phyloP scores from a whole-genome alignment of 2,888 invertebrate species.

The Acanthoscelides obtectus region DNA sequence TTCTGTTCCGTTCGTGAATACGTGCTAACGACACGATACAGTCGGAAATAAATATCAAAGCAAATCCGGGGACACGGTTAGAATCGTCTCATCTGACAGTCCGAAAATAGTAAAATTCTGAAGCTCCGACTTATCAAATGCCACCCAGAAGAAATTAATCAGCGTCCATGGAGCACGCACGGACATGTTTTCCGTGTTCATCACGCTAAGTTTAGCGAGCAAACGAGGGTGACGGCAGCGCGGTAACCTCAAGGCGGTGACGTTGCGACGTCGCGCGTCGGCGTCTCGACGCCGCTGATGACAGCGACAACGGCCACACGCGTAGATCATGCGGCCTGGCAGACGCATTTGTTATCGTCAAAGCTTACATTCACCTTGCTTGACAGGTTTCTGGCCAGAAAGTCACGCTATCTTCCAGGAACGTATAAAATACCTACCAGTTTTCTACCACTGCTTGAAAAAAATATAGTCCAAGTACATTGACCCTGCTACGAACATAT shows the following conservation, averaged over 20 bases:
- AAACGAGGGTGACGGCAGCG: constrained; percentile 29
- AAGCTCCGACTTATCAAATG: not conserved
- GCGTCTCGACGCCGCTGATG: constrained; percentile 15
- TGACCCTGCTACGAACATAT: no score
- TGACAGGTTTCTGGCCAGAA: not conserved
- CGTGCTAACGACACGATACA: not conserved
- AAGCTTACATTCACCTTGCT: not conserved
- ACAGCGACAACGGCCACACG: constrained; percentile 37
- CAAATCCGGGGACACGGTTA: not conserved
- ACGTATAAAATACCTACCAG: no score
- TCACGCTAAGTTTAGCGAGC: constrained; percentile 39
- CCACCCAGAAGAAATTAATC: not conserved
- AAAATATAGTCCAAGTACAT: no score
- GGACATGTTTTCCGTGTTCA: not conserved
- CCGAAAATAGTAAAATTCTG: not conserved
- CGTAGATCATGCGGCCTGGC: constrained; percentile 34
- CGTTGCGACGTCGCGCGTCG: constrained; percentile 17
- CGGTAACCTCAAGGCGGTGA: constrained; percentile 6
- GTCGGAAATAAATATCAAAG: not conserved
- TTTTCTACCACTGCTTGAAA: no score
- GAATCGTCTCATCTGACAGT: not conserved
- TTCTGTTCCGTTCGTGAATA: not conserved
- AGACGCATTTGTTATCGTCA: constrained; percentile 4
- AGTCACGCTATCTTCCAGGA: not conserved
- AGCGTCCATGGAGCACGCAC: not conserved